phyloP scores from a whole-genome alignment of 2,113 vertebrate species.

The Sisor rabdophorus region DNA sequence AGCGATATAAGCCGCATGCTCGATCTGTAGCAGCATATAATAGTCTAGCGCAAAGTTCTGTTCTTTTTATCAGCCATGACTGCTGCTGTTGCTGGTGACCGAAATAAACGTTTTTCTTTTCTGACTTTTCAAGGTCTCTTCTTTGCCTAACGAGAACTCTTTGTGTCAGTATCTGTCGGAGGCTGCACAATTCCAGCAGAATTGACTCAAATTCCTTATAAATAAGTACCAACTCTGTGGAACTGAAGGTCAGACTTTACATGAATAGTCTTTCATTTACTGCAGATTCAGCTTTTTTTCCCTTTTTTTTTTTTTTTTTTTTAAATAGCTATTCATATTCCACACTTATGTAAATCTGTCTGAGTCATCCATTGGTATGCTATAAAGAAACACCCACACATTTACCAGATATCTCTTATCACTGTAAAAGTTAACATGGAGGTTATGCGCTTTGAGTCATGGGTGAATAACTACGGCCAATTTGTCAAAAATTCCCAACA shows the following conservation, averaged over 20 bases:
- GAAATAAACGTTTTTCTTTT: slow-evolving; percentile 2
- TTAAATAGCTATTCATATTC: slow-evolving; percentile 18
- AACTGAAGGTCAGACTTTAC: slow-evolving; percentile 31
- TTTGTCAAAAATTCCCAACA: not conserved
- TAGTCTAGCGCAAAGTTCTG: slow-evolving; percentile 1
- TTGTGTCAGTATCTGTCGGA: slow-evolving; percentile 21
- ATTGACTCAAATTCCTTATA: slow-evolving; percentile 15
- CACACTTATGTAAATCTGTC: slow-evolving; percentile 32
- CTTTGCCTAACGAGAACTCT: slow-evolving; percentile 1
- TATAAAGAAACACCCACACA: slow-evolving; percentile 34
- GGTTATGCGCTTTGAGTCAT: not conserved
- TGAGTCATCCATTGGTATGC: slow-evolving; percentile 30
- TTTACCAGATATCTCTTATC: slow-evolving; percentile 19
- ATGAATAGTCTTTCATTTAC: not conserved
- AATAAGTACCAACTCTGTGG: slow-evolving; percentile 13
- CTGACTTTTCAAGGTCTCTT: slow-evolving; percentile 19
- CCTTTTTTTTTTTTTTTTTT: not conserved
- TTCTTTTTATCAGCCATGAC: slow-evolving; percentile 22
- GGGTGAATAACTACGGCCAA: not conserved
- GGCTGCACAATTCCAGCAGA: not conserved
- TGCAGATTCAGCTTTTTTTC: slow-evolving; percentile 14
- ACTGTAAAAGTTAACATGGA: slow-evolving; percentile 1
- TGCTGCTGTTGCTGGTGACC: slow-evolving; percentile 7
- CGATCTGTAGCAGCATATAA: slow-evolving; percentile 5
- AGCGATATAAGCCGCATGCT: slow-evolving; percentile 10